Evolutionary conservation across 2,797 vertebrate species (phyloP).

Genomic region (Sorex maritimensis): DNA sequence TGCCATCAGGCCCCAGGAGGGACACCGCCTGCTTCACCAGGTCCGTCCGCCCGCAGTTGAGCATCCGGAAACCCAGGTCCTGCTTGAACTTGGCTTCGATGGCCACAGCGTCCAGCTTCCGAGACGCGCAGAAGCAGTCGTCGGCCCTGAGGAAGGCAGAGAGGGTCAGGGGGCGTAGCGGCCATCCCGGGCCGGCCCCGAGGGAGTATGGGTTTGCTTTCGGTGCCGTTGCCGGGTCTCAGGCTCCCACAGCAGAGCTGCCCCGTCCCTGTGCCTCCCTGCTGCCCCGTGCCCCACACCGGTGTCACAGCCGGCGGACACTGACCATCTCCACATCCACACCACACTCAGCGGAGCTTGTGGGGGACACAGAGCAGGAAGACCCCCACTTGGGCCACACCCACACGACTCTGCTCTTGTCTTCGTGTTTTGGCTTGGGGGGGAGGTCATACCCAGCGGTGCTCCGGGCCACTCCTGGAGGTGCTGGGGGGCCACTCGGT

Average conservation of each 20-base stretch:
- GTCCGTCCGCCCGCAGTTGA: slow-evolving; percentile 98
- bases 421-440: no score
- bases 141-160: slow-evolving; percentile 93
- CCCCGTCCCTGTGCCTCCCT: no score
- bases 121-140: slow-evolving; percentile 98
- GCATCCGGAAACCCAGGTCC: slow-evolving; percentile 98
- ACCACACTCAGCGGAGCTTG: no score
- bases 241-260: background rate
- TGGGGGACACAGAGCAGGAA: no score
- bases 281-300: no score
- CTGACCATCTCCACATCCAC: no score
- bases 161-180: slow-evolving; percentile 11
- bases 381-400: no score
- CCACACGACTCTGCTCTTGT: no score
- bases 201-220: background rate
- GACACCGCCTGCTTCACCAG: slow-evolving; percentile 98
- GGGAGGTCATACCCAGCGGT: no score
- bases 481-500: no score
- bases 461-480: no score
- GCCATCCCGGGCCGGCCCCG: background rate
- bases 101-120: slow-evolving; percentile 97
- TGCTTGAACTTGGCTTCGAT: slow-evolving; percentile 98
- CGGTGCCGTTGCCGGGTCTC: background rate
- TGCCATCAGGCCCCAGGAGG: slow-evolving; percentile 96
- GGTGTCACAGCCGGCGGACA: no score